These are phyloP conservation scores for Andrena haemorrhoa DNA, from an alignment of 2,888 invertebrate genomes.

Conservation along the genomic window DNA sequence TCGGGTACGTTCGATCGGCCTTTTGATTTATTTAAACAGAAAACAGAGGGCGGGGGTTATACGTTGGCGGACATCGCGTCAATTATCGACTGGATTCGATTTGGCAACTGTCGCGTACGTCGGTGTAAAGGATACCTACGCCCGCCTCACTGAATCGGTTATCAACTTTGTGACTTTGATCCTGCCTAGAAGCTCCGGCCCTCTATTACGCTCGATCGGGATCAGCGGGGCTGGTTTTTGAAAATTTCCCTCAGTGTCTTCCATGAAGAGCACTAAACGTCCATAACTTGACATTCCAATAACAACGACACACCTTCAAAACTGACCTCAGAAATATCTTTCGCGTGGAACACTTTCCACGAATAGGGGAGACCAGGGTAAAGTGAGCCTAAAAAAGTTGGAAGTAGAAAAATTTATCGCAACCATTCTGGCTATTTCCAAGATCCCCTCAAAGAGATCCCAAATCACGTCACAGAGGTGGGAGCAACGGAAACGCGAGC, in stretches of 20 bases:
- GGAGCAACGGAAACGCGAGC: not conserved
- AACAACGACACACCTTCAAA: no score
- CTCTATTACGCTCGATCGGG: conserved; percentile 32
- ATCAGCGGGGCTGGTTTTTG: not conserved
- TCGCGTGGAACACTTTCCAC: no score
- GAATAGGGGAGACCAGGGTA: no score
- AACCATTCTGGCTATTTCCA: no score
- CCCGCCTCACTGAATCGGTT: not conserved
- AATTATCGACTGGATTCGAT: conserved; percentile 60
- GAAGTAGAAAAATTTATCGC: no score
- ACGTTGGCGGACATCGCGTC: conserved; percentile 24
- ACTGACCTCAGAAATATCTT: no score
- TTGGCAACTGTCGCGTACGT: conserved; percentile 21
- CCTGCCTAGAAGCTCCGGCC: not conserved
- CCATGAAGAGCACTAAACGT: no score
- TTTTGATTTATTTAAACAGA: conserved; percentile 54
- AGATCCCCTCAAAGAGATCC: no score
- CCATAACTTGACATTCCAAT: no score
- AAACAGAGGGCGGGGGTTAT: conserved; percentile 8
- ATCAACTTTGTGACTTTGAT: conserved; percentile 18
- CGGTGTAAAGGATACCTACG: conserved; percentile 18
- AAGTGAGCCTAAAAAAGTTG: no score
- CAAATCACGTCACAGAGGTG: no score
- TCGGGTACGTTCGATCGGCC: conserved; percentile 28
- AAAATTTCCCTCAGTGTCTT: conserved; percentile 2